Conservation (phyloP, 1,140 invertebrate genomes). For the Pseudomyrmex pallidus region DNA sequence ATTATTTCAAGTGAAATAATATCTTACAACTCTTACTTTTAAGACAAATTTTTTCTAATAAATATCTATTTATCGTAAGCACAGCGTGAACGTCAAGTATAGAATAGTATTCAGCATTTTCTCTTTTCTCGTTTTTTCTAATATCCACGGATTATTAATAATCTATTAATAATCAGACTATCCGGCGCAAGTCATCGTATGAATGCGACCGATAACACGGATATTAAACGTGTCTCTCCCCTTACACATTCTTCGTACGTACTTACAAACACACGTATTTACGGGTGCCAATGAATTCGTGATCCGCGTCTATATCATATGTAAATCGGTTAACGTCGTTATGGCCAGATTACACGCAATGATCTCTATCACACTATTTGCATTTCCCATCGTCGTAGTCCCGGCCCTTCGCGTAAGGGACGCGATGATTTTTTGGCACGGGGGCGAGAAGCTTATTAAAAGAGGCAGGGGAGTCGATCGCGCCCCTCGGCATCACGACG, state of each 20-base stretch:
- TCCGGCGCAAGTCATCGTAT: constrained; percentile 24
- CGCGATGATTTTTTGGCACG: not conserved
- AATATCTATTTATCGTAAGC: no score
- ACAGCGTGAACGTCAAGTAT: no score
- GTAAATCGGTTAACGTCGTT: constrained; percentile 77
- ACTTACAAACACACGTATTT: constrained; percentile 23
- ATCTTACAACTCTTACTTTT: no score
- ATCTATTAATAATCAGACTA: constrained; percentile 73
- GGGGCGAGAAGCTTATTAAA: constrained; percentile 74
- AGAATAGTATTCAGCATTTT: constrained; percentile 9
- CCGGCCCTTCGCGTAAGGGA: constrained; percentile 47
- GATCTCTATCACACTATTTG: constrained; percentile 69
- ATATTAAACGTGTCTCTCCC: constrained; percentile 50
- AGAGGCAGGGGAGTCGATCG: constrained; percentile 51
- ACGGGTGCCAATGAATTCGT: constrained; percentile 77
- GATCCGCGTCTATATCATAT: constrained; percentile 72
- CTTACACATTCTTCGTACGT: constrained; percentile 25
- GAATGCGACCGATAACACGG: constrained; percentile 61
- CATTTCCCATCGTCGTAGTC: constrained; percentile 68
- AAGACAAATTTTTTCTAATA: no score
- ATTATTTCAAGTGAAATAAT: no score
- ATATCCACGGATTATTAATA: constrained; percentile 68
- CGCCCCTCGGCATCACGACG: not conserved
- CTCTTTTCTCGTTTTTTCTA: constrained; percentile 20
- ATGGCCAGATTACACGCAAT: constrained; percentile 77